Conservation (phyloP, 2,113 vertebrate species). For the Pithys albifrons region DNA sequence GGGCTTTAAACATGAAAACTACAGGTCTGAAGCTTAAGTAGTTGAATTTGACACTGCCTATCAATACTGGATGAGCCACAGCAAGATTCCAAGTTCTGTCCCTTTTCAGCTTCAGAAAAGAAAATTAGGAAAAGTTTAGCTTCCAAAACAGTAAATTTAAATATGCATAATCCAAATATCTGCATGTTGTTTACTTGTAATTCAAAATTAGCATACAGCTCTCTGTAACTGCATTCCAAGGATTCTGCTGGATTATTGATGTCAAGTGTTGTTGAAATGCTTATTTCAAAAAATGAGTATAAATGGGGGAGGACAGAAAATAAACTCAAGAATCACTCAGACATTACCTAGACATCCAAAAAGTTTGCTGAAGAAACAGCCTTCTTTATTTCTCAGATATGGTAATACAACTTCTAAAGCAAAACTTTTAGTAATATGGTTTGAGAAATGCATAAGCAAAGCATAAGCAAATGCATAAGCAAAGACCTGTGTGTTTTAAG, state of each 20-base stretch:
- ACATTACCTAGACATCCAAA: not conserved
- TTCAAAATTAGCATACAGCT: not conserved
- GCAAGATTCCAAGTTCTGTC: not conserved
- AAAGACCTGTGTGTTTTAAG: not conserved
- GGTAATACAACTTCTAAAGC: not conserved
- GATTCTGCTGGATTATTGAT: not conserved
- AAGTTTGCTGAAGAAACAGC: not conserved
- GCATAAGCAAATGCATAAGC: not conserved
- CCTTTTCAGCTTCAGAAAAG: not conserved
- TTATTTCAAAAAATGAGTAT: not conserved
- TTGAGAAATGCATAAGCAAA: not conserved
- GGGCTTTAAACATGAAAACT: not conserved
- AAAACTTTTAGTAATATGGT: not conserved
- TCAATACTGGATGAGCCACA: not conserved
- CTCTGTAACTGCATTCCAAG: not conserved
- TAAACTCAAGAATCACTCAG: not conserved
- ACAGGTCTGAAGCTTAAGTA: not conserved
- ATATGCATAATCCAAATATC: not conserved
- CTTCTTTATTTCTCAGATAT: not conserved
- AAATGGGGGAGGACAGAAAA: not conserved
- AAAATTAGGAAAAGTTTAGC: not conserved
- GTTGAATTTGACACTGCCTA: not conserved
- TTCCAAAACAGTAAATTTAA: not conserved
- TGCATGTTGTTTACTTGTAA: not conserved
- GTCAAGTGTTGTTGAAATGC: not conserved